These are phyloP conservation scores for Phortica variegata DNA, from an alignment of 1,140 invertebrate genomes.

Conservation along the genomic window DNA sequence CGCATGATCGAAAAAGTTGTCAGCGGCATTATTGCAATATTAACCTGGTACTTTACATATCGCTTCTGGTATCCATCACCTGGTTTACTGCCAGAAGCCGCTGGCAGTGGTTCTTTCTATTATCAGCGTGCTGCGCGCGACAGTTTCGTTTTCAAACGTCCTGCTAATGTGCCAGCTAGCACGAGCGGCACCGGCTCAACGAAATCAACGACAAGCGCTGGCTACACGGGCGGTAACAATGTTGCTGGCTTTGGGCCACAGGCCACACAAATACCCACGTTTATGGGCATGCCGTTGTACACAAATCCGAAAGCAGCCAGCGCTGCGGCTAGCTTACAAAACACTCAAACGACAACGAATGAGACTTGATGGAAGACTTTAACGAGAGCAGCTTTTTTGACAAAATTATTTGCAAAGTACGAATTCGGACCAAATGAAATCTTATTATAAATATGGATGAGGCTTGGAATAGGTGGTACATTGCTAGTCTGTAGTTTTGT, in stretches of 20 bases:
- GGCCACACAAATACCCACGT: conserved; percentile 59
- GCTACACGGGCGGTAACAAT: neutral
- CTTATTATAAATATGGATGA: too few relatives aligned
- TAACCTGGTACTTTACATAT: conserved; percentile 92
- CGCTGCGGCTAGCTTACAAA: conserved; percentile 23
- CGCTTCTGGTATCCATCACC: conserved; percentile 73
- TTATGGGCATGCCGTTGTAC: conserved; percentile 79
- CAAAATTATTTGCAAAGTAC: too few relatives aligned
- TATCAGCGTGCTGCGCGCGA: conserved; percentile 64
- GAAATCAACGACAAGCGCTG: neutral
- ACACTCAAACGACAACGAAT: neutral
- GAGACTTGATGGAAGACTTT: too few relatives aligned
- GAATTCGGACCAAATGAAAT: too few relatives aligned
- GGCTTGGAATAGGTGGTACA: too few relatives aligned
- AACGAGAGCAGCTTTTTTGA: too few relatives aligned
- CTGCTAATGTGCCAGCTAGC: conserved; percentile 36
- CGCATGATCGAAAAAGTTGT: conserved; percentile 93
- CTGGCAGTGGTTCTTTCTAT: conserved; percentile 78
- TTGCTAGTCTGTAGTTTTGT: too few relatives aligned
- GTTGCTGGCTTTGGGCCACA: neutral
- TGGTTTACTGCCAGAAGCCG: conserved; percentile 65
- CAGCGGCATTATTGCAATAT: conserved; percentile 80
- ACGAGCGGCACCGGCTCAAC: too few relatives aligned
- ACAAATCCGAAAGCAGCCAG: conserved; percentile 35
- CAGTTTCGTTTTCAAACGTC: conserved; percentile 33